Conservation (phyloP, 2,888 invertebrate genomes). For the Spodoptera picta region DNA sequence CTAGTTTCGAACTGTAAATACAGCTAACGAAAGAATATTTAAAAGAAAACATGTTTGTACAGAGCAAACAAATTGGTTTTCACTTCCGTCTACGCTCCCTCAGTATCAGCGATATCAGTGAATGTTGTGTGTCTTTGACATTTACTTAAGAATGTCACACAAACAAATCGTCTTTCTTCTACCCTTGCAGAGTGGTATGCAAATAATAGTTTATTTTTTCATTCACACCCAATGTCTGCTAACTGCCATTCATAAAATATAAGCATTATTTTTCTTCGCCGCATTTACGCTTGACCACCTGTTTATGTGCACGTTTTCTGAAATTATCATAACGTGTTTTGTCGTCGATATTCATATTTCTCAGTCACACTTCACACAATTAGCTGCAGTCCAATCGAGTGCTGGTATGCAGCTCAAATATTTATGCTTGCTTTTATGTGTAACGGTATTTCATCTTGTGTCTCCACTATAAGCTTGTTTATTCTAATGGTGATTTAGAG, state of each 20-base stretch:
- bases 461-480: slow-evolving; percentile 5
- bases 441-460: slow-evolving; percentile 16
- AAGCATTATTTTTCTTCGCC: slow-evolving; percentile 47
- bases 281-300: slow-evolving; percentile 55
- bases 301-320: slow-evolving; percentile 53
- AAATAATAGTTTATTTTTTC: slow-evolving; percentile 57
- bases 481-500: slow-evolving; percentile 5
- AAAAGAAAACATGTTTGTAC: slow-evolving; percentile 47
- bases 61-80: slow-evolving; percentile 53
- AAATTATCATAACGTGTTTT: slow-evolving; percentile 59
- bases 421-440: slow-evolving; percentile 31
- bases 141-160: slow-evolving; percentile 50
- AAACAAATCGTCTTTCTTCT: slow-evolving; percentile 49
- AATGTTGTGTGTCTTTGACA: slow-evolving; percentile 46
- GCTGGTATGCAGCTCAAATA: slow-evolving; percentile 33
- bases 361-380: slow-evolving; percentile 46
- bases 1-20: slow-evolving; percentile 50
- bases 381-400: slow-evolving; percentile 38
- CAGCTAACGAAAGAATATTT: slow-evolving; percentile 38
- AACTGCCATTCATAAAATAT: slow-evolving; percentile 65
- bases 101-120: slow-evolving; percentile 50
- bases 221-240: slow-evolving; percentile 59
- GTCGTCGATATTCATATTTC: slow-evolving; percentile 49
- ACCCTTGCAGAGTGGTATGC: slow-evolving; percentile 53
- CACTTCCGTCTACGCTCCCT: slow-evolving; percentile 53